Base-by-base conservation (phyloP, 2,888 invertebrate genomes). In the Eretmocerus hayati region DNA sequence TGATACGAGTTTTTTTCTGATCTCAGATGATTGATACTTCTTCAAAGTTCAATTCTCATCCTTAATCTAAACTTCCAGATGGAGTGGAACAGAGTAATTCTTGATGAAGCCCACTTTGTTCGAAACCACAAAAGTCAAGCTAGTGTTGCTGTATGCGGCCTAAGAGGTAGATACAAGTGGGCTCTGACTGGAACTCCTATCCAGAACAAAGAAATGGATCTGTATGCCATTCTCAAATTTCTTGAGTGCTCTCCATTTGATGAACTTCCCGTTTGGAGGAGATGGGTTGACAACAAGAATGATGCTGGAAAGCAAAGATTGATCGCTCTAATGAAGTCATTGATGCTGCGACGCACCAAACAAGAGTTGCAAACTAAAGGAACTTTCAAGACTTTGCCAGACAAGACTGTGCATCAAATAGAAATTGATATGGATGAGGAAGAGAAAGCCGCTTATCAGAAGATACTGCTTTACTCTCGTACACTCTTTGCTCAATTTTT, bases 21-120 rank as follows among this genome's bases (percentile, higher is more conserved):
- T n/a, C n/a, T n/a, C n/a, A n/a, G n/a, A n/a, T n/a, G n/a, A n/a
- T n/a, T n/a, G n/a, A n/a, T n/a, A n/a, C n/a, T n/a, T n/a, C n/a
- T n/a, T n/a, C n/a, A n/a, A n/a, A 42, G 19, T 3, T 2, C 13
- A 37, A 37, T 2, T 13, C 19, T 11, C 18, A 18, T 36, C 15
- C 15, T 35, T 30, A 5, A 5, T 33, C 15, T 11, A 33, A n/a
- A 26, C 32, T 42, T 43, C 2, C 60, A 78, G 76, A 77, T 96
- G 4, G 77, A 77, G 9, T 97, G 95, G 94, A 78, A 83, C 1
- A 78, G 96, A 42, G 79, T 93, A 3, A 85, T 96, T 52, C 75
- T 97, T 19, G 96, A 97, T 73, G 96, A 97, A 74, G 96, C 90
- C 0, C 96, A 97, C 72, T 79, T 82, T 33, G 87, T 96, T 8